A percentile compares a stretch with the other conserved stretches of the same genome.
Evolutionary conservation across 2,888 invertebrate genomes (phyloP).

Genomic region (Serripes groenlandicus): DNA sequence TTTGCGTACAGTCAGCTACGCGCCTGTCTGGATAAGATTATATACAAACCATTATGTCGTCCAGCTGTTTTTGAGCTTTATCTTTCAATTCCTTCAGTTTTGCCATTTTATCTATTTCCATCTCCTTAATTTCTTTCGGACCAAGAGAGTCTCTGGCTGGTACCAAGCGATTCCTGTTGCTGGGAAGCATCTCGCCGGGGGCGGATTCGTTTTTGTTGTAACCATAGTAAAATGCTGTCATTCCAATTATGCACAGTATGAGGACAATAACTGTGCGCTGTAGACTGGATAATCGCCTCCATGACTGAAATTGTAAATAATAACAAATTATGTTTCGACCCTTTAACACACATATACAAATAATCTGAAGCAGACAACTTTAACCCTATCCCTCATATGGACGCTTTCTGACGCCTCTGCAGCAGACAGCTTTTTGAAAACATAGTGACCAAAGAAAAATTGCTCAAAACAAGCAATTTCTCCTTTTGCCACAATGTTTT

Average conservation of each 20-base stretch:
- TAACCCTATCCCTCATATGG: too few species aligned
- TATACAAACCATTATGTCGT: constrained; percentile 62
- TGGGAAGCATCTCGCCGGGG: constrained; percentile 1
- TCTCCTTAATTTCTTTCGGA: constrained; percentile 37
- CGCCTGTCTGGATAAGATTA: too few species aligned
- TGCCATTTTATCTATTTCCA: constrained; percentile 58
- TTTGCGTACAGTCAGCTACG: too few species aligned
- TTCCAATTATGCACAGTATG: constrained; percentile 72
- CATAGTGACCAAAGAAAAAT: too few species aligned
- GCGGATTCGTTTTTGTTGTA: constrained; percentile 54
- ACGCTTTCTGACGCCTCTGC: too few species aligned
- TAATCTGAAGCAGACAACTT: too few species aligned
- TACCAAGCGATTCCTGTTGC: constrained; percentile 26
- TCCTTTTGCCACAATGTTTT: too few species aligned
- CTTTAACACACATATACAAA: too few species aligned
- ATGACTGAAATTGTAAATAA: constrained; percentile 74
- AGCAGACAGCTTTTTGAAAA: too few species aligned
- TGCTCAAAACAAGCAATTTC: too few species aligned
- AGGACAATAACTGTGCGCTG: constrained; percentile 81
- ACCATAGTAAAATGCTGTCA: constrained; percentile 78
- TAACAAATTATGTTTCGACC: background rate
- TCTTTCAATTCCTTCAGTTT: constrained; percentile 65
- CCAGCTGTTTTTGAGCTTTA: constrained; percentile 65
- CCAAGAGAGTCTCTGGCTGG: constrained; percentile 52
- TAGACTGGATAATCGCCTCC: constrained; percentile 84